A percentile compares a stretch with the other conserved stretches of the same genome.
phyloP scores from a whole-genome alignment of 2,888 invertebrate genomes.

The Drosophila austrosaltans region DNA sequence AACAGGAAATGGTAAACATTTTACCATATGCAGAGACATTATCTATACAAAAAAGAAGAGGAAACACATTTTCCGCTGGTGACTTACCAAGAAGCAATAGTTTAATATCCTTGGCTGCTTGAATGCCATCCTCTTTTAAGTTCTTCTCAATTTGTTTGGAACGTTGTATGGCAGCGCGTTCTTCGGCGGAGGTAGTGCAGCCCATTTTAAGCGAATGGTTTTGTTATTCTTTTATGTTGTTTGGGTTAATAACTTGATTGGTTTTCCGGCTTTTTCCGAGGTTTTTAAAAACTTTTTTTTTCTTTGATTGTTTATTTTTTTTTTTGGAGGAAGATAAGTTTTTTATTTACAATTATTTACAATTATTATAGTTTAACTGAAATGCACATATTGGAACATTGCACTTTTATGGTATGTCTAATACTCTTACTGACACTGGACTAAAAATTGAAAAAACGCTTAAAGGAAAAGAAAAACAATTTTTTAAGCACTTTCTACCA shows the following conservation, averaged over 20 bases:
- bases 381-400: constrained; percentile 28
- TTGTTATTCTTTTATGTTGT: constrained; percentile 6
- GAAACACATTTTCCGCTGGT: background rate
- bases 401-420: background rate
- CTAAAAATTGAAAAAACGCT: background rate
- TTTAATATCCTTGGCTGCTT: constrained; percentile 99
- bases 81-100: constrained; percentile 96
- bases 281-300: background rate
- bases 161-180: constrained; percentile 98
- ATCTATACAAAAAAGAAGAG: background rate
- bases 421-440: background rate
- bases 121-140: constrained; percentile 98
- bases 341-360: constrained; percentile 14
- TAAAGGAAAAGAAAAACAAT: background rate
- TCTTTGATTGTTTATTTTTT: background rate
- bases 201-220: constrained; percentile 88
- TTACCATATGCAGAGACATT: constrained; percentile 4
- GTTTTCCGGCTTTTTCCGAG: constrained; percentile 23
- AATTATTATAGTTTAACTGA: constrained; percentile 10
- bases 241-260: background rate
- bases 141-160: constrained; percentile 99
- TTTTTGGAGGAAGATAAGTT: background rate
- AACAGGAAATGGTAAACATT: constrained; percentile 1
- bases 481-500: background rate
- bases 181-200: constrained; percentile 99